A percentile compares a stretch with the other conserved stretches of the same genome.
Evolutionary conservation across 2,888 invertebrate genomes (phyloP).

Genomic region (Bembecia ichneumoniformis): DNA sequence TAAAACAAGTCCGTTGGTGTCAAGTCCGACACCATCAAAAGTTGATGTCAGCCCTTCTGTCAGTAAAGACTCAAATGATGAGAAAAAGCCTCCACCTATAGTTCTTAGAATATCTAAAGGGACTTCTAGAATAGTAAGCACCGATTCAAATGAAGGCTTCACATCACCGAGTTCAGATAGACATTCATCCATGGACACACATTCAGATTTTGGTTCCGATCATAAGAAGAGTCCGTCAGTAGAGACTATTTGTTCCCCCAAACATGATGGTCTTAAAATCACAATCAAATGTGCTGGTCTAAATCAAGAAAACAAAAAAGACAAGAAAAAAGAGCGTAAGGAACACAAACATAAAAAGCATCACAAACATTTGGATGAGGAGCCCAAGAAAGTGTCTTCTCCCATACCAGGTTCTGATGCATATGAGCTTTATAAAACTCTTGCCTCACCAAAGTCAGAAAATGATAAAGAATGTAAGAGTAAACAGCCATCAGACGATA

Average conservation of each 20-base stretch:
- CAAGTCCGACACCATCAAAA: constrained; percentile 50
- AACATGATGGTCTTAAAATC: constrained; percentile 66
- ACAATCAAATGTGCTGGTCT: constrained; percentile 63
- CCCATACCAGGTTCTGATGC: constrained; percentile 65
- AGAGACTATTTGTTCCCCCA: constrained; percentile 63
- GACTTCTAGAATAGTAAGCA: constrained; percentile 76
- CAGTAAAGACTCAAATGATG: constrained; percentile 60
- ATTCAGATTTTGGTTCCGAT: constrained; percentile 54
- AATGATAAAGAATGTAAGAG: constrained; percentile 31
- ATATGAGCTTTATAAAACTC: constrained; percentile 65
- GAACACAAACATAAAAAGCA: constrained; percentile 68
- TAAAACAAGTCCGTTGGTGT: constrained; percentile 50
- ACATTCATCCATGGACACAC: constrained; percentile 62
- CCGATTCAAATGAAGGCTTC: constrained; percentile 75
- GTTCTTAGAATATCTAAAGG: constrained; percentile 89
- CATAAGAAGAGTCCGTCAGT: constrained; percentile 55
- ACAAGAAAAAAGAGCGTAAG: constrained; percentile 64
- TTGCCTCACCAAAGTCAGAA: constrained; percentile 60
- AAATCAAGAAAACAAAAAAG: constrained; percentile 52
- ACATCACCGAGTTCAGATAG: constrained; percentile 69
- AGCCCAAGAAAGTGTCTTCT: constrained; percentile 52
- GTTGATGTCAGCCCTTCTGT: constrained; percentile 60
- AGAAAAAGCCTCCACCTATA: constrained; percentile 82
- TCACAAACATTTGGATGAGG: constrained; percentile 52
- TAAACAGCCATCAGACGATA: constrained; percentile 40